Evolutionary conservation across 2,113 vertebrate genomes (phyloP).

Genomic region (Ictalurus punctatus): DNA sequence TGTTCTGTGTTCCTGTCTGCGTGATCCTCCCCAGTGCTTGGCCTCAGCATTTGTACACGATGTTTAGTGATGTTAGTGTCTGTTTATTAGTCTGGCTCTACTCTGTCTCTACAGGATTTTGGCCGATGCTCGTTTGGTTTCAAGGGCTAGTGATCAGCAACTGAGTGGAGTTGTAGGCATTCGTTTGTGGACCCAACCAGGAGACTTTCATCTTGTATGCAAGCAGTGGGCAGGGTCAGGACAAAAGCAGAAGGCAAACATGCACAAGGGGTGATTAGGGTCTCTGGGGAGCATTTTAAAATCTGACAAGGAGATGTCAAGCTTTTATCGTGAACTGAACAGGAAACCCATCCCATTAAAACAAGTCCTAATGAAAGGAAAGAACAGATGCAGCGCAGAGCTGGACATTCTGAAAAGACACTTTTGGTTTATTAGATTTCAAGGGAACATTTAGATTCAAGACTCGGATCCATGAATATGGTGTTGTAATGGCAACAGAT

Average conservation of each 20-base stretch:
- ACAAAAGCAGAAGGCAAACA: slow-evolving; percentile 39
- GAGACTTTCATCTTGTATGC: slow-evolving; percentile 1
- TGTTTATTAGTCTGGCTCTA: slow-evolving; percentile 35
- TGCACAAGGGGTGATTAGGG: slow-evolving; percentile 54
- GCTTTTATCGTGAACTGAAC: slow-evolving; percentile 58
- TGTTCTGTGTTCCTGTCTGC: slow-evolving; percentile 16
- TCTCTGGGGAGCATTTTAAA: slow-evolving; percentile 47
- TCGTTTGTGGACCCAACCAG: not conserved
- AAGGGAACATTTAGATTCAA: slow-evolving; percentile 18
- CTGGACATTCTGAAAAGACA: slow-evolving; percentile 24
- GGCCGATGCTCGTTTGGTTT: slow-evolving; percentile 32
- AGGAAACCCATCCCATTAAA: slow-evolving; percentile 74
- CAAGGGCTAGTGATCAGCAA: not conserved
- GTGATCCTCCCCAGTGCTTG: slow-evolving; percentile 8
- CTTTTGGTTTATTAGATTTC: slow-evolving; percentile 25
- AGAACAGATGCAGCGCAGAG: slow-evolving; percentile 7
- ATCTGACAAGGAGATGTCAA: slow-evolving; percentile 67
- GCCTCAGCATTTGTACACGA: slow-evolving; percentile 3
- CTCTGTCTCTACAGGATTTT: slow-evolving; percentile 22
- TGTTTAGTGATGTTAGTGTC: slow-evolving; percentile 43
- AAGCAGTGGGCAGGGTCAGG: not conserved
- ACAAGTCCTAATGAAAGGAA: slow-evolving; percentile 37
- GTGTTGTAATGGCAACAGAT: not conserved
- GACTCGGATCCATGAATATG: not conserved
- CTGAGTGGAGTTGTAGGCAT: not conserved